A percentile compares a stretch with the other conserved stretches of the same genome.
phyloP scores from a whole-genome alignment of 2,797 vertebrate genomes.

The Euphonia xanthogaster region DNA sequence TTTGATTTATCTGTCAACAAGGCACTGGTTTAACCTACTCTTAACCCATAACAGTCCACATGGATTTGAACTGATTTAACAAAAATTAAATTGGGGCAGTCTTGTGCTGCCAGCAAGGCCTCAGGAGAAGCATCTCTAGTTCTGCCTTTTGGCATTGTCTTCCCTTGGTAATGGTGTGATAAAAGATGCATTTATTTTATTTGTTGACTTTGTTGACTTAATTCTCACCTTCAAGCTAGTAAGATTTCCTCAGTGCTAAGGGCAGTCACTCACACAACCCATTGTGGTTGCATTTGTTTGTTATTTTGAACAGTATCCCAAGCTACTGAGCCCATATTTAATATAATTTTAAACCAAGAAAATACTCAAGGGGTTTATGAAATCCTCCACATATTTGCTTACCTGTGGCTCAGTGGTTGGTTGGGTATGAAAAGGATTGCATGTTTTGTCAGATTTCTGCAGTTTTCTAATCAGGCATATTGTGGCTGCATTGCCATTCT shows the following conservation, averaged over 20 bases:
- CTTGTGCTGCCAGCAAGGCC: conserved; percentile 40
- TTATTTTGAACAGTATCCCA: conserved; percentile 9
- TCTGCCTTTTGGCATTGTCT: conserved; percentile 58
- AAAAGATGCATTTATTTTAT: conserved; percentile 61
- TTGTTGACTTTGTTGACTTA: conserved; percentile 60
- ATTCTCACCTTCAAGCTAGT: conserved; percentile 51
- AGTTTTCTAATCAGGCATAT: background rate
- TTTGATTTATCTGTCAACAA: conserved; percentile 62
- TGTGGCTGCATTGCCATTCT: background rate
- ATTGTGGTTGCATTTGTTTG: conserved; percentile 4
- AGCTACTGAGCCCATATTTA: conserved; percentile 4
- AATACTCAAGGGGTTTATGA: background rate
- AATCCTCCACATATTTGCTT: background rate
- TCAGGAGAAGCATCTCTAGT: conserved; percentile 47
- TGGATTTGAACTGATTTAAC: conserved; percentile 54
- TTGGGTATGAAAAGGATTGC: background rate
- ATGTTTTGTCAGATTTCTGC: background rate
- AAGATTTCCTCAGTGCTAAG: conserved; percentile 1
- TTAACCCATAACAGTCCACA: conserved; percentile 21
- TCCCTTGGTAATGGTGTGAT: conserved; percentile 51
- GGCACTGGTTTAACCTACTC: conserved; percentile 43
- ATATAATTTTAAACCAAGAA: background rate
- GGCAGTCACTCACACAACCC: background rate
- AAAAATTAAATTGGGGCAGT: conserved; percentile 55
- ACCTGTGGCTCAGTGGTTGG: background rate